phyloP scores from a whole-genome alignment of 2,888 invertebrate species.

The Spilarctia lutea region DNA sequence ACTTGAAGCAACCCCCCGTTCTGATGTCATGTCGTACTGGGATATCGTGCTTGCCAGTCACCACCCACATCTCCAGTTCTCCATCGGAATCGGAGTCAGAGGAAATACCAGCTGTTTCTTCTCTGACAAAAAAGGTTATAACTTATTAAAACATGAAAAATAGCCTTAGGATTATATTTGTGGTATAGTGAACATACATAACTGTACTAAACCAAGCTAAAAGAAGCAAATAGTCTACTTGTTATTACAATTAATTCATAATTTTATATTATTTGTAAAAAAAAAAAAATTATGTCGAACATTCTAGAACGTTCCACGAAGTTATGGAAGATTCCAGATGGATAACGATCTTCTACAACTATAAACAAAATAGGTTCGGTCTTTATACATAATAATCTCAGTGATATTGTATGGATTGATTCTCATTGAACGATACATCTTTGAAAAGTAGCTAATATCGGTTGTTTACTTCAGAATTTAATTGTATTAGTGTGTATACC shows the following conservation, averaged over 20 bases:
- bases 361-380: too few species aligned
- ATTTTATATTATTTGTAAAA: neutral
- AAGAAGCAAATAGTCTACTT: neutral
- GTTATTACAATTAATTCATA: neutral
- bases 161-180: neutral
- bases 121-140: slow-evolving; percentile 72
- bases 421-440: too few species aligned
- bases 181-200: neutral
- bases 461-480: too few species aligned
- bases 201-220: neutral
- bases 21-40: slow-evolving; percentile 91
- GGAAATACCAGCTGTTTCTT: slow-evolving; percentile 89
- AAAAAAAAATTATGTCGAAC: neutral
- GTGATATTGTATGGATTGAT: too few species aligned
- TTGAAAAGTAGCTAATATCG: too few species aligned
- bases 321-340: too few species aligned
- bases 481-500: too few species aligned
- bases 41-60: slow-evolving; percentile 95
- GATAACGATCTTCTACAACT: too few species aligned
- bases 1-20: slow-evolving; percentile 82
- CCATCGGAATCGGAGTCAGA: slow-evolving; percentile 93
- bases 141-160: neutral
- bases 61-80: slow-evolving; percentile 94
- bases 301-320: neutral
- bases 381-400: too few species aligned